Base-by-base conservation (phyloP, 2,888 invertebrate genomes). In the Nomada ruficornis region DNA sequence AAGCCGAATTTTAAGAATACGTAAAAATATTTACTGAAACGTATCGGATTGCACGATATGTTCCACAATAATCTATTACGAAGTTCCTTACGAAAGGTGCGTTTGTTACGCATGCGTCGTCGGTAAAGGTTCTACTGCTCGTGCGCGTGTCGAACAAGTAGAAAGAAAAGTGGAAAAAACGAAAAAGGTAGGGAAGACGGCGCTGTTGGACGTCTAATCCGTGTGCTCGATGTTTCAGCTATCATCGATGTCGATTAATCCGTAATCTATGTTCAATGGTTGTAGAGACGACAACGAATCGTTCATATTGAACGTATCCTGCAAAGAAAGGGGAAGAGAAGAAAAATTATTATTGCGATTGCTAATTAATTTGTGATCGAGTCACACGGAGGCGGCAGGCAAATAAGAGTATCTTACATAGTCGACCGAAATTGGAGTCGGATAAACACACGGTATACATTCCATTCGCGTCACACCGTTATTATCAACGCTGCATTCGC, bases 401-500 rank as follows among this genome's bases (percentile, higher is more conserved):
- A 3, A 50, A 5, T 18, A 20, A 18, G 65, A 89, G 70, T 87
- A 90, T 94, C 95, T 95, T 90, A 95, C 95, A 89, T 94, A 94
- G 91, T 95, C 94, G 23, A 94, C 93, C 69, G 93, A 91, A 15
- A 94, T 92, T 2, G 94, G 94, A 55, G 93, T 94, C 4, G 95
- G 95, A 90, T 95, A 95, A 68, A 93, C 93, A 89, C 96, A 96
- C 0, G 96, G 95, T 78, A 95, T 95, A 89, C 97, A 96, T 84
- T 96, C 95, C 94, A 96, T 95, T 91, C 95, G 96, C 5, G 96
- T 95, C 26, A 96, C 94, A 0, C 96, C 96, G 57, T 95, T 95
- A 82, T 96, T 95, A 88, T 96, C 95, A 2, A 96, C 95, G 1
- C 96, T 95, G 88, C 97, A 97, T 90, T 97, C 96, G 91, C 97